phyloP scores from a whole-genome alignment of 2,113 vertebrate genomes.

The Catagonus wagneri region DNA sequence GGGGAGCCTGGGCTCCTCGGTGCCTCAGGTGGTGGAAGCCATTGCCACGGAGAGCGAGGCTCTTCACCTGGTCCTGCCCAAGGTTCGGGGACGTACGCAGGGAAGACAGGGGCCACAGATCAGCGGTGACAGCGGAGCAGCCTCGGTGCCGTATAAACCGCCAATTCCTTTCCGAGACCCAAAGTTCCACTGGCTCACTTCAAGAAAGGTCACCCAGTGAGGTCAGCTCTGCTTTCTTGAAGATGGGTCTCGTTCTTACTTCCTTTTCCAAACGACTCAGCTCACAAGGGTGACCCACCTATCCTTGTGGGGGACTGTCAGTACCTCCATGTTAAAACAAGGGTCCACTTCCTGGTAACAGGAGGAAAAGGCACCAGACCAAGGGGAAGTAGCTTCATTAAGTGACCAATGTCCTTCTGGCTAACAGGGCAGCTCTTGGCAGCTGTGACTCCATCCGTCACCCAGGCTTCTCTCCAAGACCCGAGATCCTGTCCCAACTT shows the following conservation, averaged over 20 bases:
- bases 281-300: neutral
- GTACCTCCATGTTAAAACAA: neutral
- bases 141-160: neutral
- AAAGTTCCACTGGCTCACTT: neutral
- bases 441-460: neutral
- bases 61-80: constrained; percentile 34
- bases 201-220: constrained; percentile 42
- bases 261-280: constrained; percentile 50
- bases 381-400: neutral
- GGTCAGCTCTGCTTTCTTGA: constrained; percentile 34
- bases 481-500: neutral
- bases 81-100: too few relatives aligned
- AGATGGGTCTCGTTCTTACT: constrained; percentile 40
- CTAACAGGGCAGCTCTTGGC: neutral
- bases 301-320: neutral
- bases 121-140: neutral
- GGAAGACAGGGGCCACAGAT: too few relatives aligned
- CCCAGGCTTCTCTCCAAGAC: neutral
- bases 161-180: neutral
- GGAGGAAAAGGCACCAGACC: neutral
- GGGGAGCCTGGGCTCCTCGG: constrained; percentile 61
- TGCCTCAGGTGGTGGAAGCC: neutral
- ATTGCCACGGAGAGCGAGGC: neutral
- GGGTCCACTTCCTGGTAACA: constrained; percentile 53
- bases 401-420: neutral